These are phyloP conservation scores for Rhombomys opimus DNA, from an alignment of 2,113 vertebrate genomes.

Conservation along the genomic window DNA sequence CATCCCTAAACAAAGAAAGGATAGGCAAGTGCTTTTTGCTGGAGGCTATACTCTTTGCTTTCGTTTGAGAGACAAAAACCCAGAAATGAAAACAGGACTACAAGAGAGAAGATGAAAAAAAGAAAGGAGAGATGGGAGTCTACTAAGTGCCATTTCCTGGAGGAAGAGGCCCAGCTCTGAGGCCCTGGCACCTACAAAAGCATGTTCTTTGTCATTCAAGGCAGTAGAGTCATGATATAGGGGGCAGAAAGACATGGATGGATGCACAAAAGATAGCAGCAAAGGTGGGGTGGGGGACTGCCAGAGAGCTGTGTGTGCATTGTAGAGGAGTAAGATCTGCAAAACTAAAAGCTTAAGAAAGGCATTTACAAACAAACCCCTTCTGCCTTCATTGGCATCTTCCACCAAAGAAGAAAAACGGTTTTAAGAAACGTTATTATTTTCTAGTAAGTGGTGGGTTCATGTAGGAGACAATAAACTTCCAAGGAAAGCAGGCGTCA, in stretches of 20 bases:
- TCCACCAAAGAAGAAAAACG: neutral
- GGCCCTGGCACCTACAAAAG: neutral
- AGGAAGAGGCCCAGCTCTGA: constrained; percentile 22
- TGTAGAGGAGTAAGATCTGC: neutral
- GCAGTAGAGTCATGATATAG: neutral
- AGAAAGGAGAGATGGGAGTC: neutral
- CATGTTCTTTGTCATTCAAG: neutral
- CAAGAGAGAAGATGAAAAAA: neutral
- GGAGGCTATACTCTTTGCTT: neutral
- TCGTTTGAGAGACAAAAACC: neutral
- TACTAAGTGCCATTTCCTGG: neutral
- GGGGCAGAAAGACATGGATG: neutral
- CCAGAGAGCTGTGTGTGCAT: neutral
- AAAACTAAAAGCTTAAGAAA: constrained; percentile 39
- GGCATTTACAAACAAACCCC: neutral
- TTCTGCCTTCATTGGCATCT: neutral
- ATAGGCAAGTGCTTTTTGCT: neutral
- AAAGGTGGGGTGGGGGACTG: neutral
- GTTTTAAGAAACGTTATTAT: neutral
- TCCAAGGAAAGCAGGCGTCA: neutral
- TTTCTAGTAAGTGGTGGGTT: neutral
- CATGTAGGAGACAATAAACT: neutral
- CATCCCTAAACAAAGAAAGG: neutral
- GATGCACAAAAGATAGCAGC: neutral
- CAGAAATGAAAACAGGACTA: neutral